phyloP scores from a whole-genome alignment of 2,113 vertebrate species.

The Mus musculus region GRCm39 chr13:51191001-51191500 shows the following conservation, averaged over 20 bases:
- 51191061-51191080: background rate
- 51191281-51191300: background rate
- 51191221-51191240: background rate
- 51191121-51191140: background rate
- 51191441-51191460: background rate
- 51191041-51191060: background rate
- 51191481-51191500: background rate
- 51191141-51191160: background rate
- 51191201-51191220: background rate
- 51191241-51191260: background rate
- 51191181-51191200: too few relatives aligned
- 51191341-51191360: background rate
- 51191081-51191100: background rate
- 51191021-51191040: too few relatives aligned
- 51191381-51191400: background rate
- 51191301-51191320: background rate
- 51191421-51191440: background rate
- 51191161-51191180: background rate
- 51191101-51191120: background rate
- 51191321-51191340: background rate
- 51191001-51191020: background rate
- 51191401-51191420: background rate
- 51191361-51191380: background rate
- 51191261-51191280: background rate
- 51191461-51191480: background rate